These are phyloP conservation scores for Syngnathus floridae DNA, from an alignment of 2,113 vertebrate genomes.

Conservation along the genomic window DNA sequence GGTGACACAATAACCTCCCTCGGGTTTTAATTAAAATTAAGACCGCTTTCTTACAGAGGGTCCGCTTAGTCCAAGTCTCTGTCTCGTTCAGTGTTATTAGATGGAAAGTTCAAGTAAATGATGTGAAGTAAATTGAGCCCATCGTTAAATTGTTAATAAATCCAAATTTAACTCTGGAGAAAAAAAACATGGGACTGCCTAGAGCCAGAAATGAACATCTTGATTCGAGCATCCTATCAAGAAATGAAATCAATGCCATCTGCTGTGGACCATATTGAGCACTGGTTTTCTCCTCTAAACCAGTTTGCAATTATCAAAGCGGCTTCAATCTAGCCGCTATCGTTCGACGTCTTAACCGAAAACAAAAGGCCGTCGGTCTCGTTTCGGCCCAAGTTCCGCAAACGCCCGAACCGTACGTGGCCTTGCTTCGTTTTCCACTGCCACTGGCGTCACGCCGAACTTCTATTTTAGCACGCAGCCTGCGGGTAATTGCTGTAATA, in stretches of 20 bases:
- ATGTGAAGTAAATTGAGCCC: not conserved
- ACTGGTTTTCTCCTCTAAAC: not conserved
- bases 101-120: not conserved
- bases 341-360: not conserved
- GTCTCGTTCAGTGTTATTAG: too few relatives aligned
- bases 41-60: not conserved
- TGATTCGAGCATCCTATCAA: not conserved
- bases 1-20: not conserved
- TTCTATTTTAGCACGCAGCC: not conserved
- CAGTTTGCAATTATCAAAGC: not conserved
- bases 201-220: not conserved
- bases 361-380: not conserved
- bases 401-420: not conserved
- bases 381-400: not conserved
- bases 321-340: not conserved
- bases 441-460: not conserved
- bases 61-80: not conserved
- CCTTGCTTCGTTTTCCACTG: not conserved
- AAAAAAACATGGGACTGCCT: not conserved
- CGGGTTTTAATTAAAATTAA: constrained; percentile 1
- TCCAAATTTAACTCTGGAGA: not conserved
- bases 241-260: constrained; percentile 5
- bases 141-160: not conserved
- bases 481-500: not conserved
- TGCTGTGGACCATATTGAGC: not conserved